These are phyloP conservation scores for Syncerus caffer DNA, from an alignment of 2,797 vertebrate species.

Conservation along the genomic window DNA sequence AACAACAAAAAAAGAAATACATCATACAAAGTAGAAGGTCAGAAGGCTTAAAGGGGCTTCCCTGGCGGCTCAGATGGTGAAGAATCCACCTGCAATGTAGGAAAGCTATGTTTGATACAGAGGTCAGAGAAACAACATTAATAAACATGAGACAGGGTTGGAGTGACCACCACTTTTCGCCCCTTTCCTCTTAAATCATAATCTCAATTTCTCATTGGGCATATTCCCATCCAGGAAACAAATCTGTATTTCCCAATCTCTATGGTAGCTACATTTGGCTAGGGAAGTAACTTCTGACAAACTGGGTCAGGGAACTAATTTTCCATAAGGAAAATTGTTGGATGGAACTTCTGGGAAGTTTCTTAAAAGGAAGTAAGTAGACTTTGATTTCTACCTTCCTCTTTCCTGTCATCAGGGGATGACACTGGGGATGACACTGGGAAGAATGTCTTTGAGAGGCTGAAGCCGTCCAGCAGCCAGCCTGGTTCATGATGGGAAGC, in stretches of 20 bases:
- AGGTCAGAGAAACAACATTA: neutral
- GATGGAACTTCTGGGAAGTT: neutral
- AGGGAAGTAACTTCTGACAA: neutral
- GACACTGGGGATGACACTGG: neutral
- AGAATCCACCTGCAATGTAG: neutral
- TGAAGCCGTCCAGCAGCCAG: neutral
- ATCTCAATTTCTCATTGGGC: neutral
- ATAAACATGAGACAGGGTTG: neutral
- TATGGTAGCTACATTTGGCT: neutral
- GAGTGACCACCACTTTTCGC: neutral
- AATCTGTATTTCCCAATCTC: neutral
- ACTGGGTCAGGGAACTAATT: neutral
- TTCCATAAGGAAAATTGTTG: neutral
- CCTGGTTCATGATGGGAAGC: neutral
- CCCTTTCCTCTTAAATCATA: neutral
- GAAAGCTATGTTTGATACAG: neutral
- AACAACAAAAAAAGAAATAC: neutral
- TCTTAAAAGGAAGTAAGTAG: neutral
- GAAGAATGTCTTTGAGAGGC: neutral
- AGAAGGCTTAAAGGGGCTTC: neutral
- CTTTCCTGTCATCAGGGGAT: neutral
- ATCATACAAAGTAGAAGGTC: neutral
- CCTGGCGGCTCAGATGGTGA: neutral
- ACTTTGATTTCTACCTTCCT: neutral
- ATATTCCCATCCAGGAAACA: neutral